These are phyloP conservation scores for Rhaphigaster nebulosa DNA, from an alignment of 2,888 invertebrate genomes.

Conservation along the genomic window DNA sequence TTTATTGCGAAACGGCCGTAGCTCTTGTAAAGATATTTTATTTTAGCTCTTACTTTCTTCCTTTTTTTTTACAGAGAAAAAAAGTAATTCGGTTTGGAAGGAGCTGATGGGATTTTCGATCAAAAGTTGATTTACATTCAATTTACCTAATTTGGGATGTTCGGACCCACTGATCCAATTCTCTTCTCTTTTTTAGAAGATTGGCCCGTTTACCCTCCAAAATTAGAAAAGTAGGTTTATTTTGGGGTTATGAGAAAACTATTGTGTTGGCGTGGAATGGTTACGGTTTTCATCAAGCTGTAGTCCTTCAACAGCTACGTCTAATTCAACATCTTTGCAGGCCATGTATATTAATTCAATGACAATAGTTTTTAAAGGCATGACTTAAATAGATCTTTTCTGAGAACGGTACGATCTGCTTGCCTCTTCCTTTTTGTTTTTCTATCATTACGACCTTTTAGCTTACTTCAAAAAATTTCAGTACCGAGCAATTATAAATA, in stretches of 20 bases:
- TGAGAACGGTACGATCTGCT: no score
- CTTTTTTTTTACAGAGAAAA: background rate
- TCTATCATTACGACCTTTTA: no score
- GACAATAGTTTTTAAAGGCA: no score
- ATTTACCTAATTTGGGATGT: constrained; percentile 43
- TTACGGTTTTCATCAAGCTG: background rate
- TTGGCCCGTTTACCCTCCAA: background rate
- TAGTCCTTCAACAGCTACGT: background rate
- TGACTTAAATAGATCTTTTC: no score
- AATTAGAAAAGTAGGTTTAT: background rate
- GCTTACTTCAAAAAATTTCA: no score
- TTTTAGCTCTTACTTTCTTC: background rate
- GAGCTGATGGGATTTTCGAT: constrained; percentile 49
- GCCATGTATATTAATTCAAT: no score
- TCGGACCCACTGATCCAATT: constrained; percentile 32
- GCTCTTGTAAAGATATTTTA: background rate
- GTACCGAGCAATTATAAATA: no score
- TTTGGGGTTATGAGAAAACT: constrained; percentile 48
- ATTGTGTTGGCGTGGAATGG: background rate
- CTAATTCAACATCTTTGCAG: no score
- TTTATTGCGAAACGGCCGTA: background rate
- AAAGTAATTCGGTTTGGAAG: constrained; percentile 9
- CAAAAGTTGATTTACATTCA: constrained; percentile 48
- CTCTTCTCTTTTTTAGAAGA: background rate
- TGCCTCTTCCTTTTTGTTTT: no score